Conservation (phyloP, 2,113 vertebrate genomes). For the Erinaceus europaeus region DNA sequence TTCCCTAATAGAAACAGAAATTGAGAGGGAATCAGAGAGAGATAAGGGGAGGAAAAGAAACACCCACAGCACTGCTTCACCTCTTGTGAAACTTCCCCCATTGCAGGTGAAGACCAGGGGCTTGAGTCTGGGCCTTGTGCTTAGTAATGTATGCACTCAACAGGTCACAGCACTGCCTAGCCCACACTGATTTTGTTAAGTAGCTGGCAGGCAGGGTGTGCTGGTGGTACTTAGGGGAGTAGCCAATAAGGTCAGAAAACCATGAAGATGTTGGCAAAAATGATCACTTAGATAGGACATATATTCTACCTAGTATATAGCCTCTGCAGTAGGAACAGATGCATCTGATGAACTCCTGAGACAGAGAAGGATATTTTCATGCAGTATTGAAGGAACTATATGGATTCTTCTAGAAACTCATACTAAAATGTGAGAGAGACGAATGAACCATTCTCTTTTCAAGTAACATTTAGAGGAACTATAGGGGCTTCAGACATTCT, state of each 20-base stretch:
- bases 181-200: too few relatives aligned
- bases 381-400: neutral
- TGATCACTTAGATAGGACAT: too few relatives aligned
- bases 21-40: too few relatives aligned
- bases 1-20: too few relatives aligned
- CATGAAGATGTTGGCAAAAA: neutral
- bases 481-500: neutral
- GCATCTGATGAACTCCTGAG: neutral
- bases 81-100: too few relatives aligned
- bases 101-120: too few relatives aligned
- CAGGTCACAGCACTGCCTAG: too few relatives aligned
- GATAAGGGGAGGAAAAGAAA: too few relatives aligned
- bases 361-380: neutral
- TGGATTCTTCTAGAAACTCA: neutral
- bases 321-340: neutral
- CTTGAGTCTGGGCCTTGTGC: too few relatives aligned
- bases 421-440: neutral
- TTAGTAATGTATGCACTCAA: too few relatives aligned
- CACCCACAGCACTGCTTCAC: too few relatives aligned
- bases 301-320: too few relatives aligned
- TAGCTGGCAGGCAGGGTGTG: neutral
- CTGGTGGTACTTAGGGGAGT: neutral
- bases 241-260: neutral
- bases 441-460: neutral
- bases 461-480: neutral